Conservation (phyloP, 1,140 invertebrate genomes). For the Zaprionus lachaisei region DNA sequence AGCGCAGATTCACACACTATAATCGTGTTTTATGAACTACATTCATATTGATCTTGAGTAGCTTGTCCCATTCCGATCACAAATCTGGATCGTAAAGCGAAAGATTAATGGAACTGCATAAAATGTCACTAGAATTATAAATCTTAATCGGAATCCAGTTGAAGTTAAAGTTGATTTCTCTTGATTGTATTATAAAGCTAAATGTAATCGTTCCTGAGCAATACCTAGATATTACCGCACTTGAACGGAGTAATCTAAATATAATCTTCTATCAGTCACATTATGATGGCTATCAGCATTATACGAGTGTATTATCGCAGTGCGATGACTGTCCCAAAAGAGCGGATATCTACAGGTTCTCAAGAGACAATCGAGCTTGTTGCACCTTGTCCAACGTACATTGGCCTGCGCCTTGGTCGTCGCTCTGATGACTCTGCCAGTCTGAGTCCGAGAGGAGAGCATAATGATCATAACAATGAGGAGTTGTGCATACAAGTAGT, state of each 20-base stretch:
- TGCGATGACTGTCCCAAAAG: neutral
- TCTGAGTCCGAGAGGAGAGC: constrained; percentile 15
- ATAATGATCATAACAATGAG: constrained; percentile 43
- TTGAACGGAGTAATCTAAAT: neutral
- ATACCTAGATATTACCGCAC: neutral
- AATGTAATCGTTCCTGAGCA: neutral
- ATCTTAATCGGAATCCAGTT: too few relatives aligned
- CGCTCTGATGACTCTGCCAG: constrained; percentile 28
- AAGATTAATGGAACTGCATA: neutral
- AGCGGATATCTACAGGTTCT: constrained; percentile 9
- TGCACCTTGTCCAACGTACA: constrained; percentile 5
- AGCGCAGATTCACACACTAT: constrained; percentile 1
- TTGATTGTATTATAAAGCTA: neutral
- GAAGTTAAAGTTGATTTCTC: neutral
- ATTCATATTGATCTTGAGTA: neutral
- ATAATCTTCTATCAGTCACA: neutral
- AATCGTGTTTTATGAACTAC: neutral
- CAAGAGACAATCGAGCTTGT: constrained; percentile 13
- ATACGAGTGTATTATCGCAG: neutral
- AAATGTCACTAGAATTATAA: too few relatives aligned
- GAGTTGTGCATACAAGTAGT: constrained; percentile 36
- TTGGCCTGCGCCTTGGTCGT: constrained; percentile 4
- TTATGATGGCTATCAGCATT: neutral
- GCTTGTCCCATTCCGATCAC: neutral
- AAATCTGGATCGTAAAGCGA: neutral